Conservation (phyloP, 2,888 invertebrate genomes). For the Eustalomyia histrio region DNA sequence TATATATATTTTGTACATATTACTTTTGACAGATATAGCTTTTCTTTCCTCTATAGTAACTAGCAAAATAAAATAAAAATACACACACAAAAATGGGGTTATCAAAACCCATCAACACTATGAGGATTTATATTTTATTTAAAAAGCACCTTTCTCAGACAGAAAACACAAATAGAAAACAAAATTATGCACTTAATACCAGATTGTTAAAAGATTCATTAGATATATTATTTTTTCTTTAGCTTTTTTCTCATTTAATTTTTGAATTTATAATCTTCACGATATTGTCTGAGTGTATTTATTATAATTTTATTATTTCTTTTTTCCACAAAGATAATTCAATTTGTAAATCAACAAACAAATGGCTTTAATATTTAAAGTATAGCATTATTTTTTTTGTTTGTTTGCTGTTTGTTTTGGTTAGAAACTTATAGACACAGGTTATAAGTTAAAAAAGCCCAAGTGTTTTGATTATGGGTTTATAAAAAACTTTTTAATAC, state of each 20-base stretch:
- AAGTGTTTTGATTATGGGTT: constrained; percentile 19
- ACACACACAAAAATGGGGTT: background rate
- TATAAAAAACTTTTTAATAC: constrained; percentile 24
- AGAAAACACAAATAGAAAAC: background rate
- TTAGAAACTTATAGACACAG: constrained; percentile 1
- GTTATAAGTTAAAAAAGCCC: constrained; percentile 6
- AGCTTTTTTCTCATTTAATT: background rate
- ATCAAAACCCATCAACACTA: constrained; percentile 21
- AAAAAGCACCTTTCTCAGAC: constrained; percentile 24
- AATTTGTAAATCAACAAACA: constrained; percentile 31
- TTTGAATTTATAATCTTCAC: constrained; percentile 48
- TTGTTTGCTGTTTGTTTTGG: too few species aligned
- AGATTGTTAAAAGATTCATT: constrained; percentile 23
- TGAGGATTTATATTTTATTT: background rate
- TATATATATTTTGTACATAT: constrained; percentile 6
- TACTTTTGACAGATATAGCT: constrained; percentile 60
- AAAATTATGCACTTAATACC: constrained; percentile 26
- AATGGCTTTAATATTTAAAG: constrained; percentile 19
- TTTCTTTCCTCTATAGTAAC: constrained; percentile 33
- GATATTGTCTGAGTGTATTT: constrained; percentile 29
- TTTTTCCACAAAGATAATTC: constrained; percentile 32
- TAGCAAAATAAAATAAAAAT: too few species aligned
- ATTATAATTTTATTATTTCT: constrained; percentile 8
- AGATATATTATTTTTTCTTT: constrained; percentile 6
- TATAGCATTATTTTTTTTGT: constrained; percentile 17